Evolutionary conservation across 2,888 invertebrate genomes (phyloP), one percentile per base, ranked within the genome.

Genomic region (Andrena hattorfiana): DNA sequence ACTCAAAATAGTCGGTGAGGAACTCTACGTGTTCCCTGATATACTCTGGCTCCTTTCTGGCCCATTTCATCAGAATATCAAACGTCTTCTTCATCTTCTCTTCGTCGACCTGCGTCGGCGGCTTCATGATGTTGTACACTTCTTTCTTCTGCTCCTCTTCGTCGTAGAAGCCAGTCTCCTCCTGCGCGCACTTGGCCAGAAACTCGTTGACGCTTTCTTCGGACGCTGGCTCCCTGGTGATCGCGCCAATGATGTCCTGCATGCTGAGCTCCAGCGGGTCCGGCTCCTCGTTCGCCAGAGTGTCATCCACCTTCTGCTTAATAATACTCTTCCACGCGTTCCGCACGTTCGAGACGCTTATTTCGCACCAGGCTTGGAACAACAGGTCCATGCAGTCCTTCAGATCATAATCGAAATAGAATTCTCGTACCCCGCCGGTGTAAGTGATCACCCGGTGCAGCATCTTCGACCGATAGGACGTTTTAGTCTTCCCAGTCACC

Each of bases 371-470:
- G 0, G 70, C 70, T 16, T 70, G 59, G 2, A 26, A 30, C 28
- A 70, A 48, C 5, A 70, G 42, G 20, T 70, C 48, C 48, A 70
- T 70, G 20, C 70, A 70, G 23, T 70, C 70, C 2, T 70, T 70
- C 23, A 70, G 70, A 23, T 70, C 70, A 0, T 60, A 70, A 49
- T 70, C 59, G 6, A 59, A 70, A 48, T 70, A 70, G 13, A 70
- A 70, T 28, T 70, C 59, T 56, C 60, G 70, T 5, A 70, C 28
- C 13, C 70, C 70, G 6, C 48, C 42, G 0, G 70, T 20, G 23
- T 48, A 70, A 20, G n/a, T 42, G 30, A 60, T 48, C 20, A 59
- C 28, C 60, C n/a, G 28, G 5, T 4, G 59, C 28, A 70, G 30
- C 70, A 70, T 70, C 2, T 70, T 70, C 7, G 48, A 28, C 6